Conservation (phyloP, 2,888 invertebrate genomes). For the Alcis repandata region DNA sequence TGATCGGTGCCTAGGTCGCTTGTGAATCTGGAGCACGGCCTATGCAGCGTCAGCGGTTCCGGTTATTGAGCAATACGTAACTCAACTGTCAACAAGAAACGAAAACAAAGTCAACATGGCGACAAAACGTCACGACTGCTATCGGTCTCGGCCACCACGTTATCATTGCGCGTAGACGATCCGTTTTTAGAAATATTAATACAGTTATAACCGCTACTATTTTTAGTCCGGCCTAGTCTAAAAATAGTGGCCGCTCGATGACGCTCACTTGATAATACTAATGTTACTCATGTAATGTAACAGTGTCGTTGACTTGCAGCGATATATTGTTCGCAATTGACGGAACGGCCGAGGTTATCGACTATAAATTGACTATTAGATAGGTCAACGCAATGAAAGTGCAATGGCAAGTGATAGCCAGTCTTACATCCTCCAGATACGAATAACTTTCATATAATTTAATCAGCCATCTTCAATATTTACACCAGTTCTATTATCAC, state of each 20-base stretch:
- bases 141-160: conserved; percentile 77
- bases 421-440: conserved; percentile 3
- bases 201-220: conserved; percentile 85
- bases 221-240: conserved; percentile 85
- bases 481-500: neutral
- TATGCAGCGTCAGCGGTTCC: too few species aligned
- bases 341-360: conserved; percentile 61
- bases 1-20: too few species aligned
- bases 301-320: conserved; percentile 83
- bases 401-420: conserved; percentile 28
- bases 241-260: conserved; percentile 80
- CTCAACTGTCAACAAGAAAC: conserved; percentile 55
- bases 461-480: neutral
- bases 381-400: conserved; percentile 55
- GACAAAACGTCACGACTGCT: conserved; percentile 70
- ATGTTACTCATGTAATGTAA: conserved; percentile 75
- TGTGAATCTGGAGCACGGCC: too few species aligned
- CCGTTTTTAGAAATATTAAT: conserved; percentile 87
- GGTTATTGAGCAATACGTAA: too few species aligned
- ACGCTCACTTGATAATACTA: conserved; percentile 83
- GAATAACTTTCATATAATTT: neutral
- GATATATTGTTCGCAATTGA: conserved; percentile 64
- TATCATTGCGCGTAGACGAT: conserved; percentile 81
- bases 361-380: conserved; percentile 58
- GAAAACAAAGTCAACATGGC: conserved; percentile 70